Conservation (phyloP, 2,888 invertebrate species). For the Drosophila anomalata region DNA sequence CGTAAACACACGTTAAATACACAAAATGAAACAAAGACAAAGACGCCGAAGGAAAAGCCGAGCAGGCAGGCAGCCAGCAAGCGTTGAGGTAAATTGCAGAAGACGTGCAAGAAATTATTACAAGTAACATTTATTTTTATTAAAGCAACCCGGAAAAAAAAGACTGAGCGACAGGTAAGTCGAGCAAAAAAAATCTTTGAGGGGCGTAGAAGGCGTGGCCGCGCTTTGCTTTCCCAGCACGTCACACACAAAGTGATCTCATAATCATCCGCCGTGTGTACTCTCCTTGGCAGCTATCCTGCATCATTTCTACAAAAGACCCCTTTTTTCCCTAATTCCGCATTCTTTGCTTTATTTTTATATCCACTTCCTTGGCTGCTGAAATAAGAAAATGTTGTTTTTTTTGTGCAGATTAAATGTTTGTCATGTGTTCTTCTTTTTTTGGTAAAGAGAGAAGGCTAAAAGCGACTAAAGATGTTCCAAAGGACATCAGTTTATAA, state of each 20-base stretch:
- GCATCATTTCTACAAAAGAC: conserved; percentile 71
- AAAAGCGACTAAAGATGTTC: conserved; percentile 14
- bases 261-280: conserved; percentile 77
- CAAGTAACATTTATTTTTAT: conserved; percentile 78
- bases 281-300: conserved; percentile 61
- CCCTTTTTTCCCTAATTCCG: conserved; percentile 1
- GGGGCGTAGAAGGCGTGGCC: conserved; percentile 21
- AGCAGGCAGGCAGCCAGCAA: not conserved
- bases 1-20: conserved; percentile 59
- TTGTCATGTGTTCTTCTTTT: conserved; percentile 62
- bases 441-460: conserved; percentile 21
- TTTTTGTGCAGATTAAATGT: conserved; percentile 74
- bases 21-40: conserved; percentile 9
- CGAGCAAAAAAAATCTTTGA: conserved; percentile 5
- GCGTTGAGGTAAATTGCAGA: conserved; percentile 58
- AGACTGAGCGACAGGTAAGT: conserved; percentile 11
- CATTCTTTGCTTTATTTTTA: conserved; percentile 12
- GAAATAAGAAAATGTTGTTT: conserved; percentile 54
- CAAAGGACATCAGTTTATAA: conserved; percentile 73
- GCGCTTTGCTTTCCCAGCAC: conserved; percentile 52
- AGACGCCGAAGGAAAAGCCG: not conserved
- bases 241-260: conserved; percentile 80
- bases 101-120: conserved; percentile 76
- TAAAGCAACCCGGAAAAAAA: conserved; percentile 54
- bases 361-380: conserved; percentile 25